Percentiles rank a stretch among this genome's conserved stretches.
phyloP scores from a whole-genome alignment of 2,113 vertebrate genomes.

The Columbina picui region DNA sequence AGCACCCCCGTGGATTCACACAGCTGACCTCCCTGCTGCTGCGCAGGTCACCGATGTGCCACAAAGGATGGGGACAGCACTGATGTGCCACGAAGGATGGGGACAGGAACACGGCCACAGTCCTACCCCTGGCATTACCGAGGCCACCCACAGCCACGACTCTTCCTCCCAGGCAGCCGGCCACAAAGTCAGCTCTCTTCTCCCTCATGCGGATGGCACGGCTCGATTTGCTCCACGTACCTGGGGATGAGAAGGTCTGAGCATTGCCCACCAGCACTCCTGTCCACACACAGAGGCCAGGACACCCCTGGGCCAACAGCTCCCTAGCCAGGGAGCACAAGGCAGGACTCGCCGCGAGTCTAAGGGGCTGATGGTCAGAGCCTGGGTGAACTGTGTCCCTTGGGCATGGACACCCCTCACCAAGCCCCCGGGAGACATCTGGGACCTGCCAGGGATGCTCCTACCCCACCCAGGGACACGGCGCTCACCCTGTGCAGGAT shows the following conservation, averaged over 20 bases:
- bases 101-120: accelerated
- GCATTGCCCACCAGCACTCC: accelerated
- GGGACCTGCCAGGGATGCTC: neutral
- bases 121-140: constrained; percentile 73
- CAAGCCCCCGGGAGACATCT: neutral
- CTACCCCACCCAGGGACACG: neutral
- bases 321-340: neutral
- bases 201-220: constrained; percentile 91
- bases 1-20: neutral
- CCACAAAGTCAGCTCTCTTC: constrained; percentile 94
- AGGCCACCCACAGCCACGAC: constrained; percentile 90
- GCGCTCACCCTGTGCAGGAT: constrained; percentile 88
- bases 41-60: neutral
- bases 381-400: neutral
- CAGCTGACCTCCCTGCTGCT: neutral
- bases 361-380: neutral
- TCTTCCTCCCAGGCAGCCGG: constrained; percentile 88
- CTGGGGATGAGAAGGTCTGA: constrained; percentile 63
- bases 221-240: constrained; percentile 89
- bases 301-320: neutral
- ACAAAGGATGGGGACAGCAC: neutral
- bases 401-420: neutral
- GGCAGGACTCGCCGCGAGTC: neutral
- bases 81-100: neutral
- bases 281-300: neutral